Evolutionary conservation across 2,113 vertebrate genomes (phyloP).

Genomic region (Mormyrus lacerda): DNA sequence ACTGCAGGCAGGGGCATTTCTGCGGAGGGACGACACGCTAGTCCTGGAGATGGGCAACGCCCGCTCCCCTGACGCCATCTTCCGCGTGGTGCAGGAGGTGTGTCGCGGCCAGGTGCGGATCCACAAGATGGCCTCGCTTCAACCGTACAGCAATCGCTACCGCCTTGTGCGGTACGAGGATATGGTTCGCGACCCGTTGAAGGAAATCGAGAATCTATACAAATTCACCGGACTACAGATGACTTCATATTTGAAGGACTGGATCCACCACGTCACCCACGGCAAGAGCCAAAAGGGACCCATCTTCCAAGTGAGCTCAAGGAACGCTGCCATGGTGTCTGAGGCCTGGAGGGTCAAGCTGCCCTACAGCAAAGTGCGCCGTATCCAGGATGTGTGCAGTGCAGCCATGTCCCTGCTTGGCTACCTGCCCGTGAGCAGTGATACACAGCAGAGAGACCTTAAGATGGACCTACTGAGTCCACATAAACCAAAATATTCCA

Average conservation of each 20-base stretch:
- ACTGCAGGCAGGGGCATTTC: conserved; percentile 59
- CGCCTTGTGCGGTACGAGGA: conserved; percentile 89
- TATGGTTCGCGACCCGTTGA: conserved; percentile 68
- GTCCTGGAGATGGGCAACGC: conserved; percentile 68
- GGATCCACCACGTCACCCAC: conserved; percentile 84
- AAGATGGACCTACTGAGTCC: conserved; percentile 71
- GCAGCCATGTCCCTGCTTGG: conserved; percentile 81
- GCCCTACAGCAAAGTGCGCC: conserved; percentile 67
- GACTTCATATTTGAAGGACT: conserved; percentile 64
- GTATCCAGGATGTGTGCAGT: conserved; percentile 78
- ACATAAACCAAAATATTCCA: conserved; percentile 65
- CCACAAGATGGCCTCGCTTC: conserved; percentile 65
- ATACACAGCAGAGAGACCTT: conserved; percentile 73
- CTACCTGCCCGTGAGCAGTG: conserved; percentile 70
- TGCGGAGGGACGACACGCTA: conserved; percentile 67
- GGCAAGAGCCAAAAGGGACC: conserved; percentile 66
- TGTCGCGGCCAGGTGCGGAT: conserved; percentile 86
- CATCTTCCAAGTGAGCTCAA: conserved; percentile 80
- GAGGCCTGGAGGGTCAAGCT: conserved; percentile 84
- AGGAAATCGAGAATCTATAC: conserved; percentile 71
- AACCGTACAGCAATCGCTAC: conserved; percentile 80
- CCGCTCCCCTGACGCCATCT: conserved; percentile 55
- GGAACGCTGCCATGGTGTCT: conserved; percentile 78
- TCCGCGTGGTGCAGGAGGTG: conserved; percentile 75
- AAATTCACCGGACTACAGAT: conserved; percentile 72